These are phyloP conservation scores for Euleptes europaea DNA, from an alignment of 2,113 vertebrate species.

Conservation along the genomic window DNA sequence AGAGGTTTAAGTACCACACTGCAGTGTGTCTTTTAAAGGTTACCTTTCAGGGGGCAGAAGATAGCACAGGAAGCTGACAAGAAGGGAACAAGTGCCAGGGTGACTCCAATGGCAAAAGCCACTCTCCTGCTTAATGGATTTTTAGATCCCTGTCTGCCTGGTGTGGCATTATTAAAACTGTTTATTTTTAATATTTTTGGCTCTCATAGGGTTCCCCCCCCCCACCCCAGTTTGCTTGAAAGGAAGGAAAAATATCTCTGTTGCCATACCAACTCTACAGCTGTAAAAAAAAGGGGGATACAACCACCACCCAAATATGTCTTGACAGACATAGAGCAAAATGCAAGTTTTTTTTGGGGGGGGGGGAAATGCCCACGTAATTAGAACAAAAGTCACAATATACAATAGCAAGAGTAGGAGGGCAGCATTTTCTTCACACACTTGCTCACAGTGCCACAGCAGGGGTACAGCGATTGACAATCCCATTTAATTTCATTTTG, in stretches of 20 bases:
- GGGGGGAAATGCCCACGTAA: not conserved
- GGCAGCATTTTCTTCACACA: conserved; percentile 35
- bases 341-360: conserved; percentile 8
- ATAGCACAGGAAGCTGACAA: not conserved
- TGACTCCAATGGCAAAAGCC: conserved; percentile 46
- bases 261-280: conserved; percentile 20
- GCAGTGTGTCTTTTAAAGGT: conserved; percentile 65
- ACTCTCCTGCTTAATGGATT: conserved; percentile 59
- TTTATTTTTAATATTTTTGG: conserved; percentile 32
- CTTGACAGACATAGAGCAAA: not conserved
- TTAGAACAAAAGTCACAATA: not conserved
- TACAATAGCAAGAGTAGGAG: not conserved
- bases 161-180: conserved; percentile 54
- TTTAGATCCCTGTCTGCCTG: conserved; percentile 48
- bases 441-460: not conserved
- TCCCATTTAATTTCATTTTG: not conserved
- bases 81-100: conserved; percentile 28
- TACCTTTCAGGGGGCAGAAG: conserved; percentile 63
- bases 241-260: not conserved
- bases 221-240: not conserved
- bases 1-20: conserved; percentile 63
- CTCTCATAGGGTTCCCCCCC: not conserved
- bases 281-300: not conserved
- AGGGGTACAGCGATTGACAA: not conserved
- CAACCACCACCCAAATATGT: not conserved